Evolutionary conservation across 2,797 vertebrate species (phyloP).

Genomic region (Sternotherus odoratus): DNA sequence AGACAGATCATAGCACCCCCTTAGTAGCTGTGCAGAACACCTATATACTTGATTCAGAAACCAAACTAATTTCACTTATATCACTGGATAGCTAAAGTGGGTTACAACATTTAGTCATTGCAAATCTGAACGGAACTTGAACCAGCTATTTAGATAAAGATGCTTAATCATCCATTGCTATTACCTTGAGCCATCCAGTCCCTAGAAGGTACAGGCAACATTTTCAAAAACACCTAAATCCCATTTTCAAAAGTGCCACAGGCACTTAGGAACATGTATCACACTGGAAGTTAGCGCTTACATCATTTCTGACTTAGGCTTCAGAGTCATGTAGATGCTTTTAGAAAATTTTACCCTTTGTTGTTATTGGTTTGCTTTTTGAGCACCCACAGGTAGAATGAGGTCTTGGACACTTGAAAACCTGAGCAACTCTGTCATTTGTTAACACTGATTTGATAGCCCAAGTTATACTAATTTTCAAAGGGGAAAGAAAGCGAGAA

Average conservation of each 20-base stretch:
- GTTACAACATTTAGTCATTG: background rate
- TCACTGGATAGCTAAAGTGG: background rate
- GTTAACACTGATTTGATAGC: background rate
- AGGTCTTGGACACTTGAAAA: background rate
- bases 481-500: constrained; percentile 1
- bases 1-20: constrained; percentile 25
- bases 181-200: background rate
- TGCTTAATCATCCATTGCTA: background rate
- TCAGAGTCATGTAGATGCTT: background rate
- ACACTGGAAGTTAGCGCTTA: background rate
- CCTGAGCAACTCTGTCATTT: background rate
- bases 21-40: background rate
- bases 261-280: background rate
- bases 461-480: background rate
- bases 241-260: constrained; percentile 37
- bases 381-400: background rate
- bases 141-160: background rate
- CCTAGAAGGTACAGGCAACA: background rate
- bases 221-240: background rate
- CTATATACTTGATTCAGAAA: background rate
- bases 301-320: background rate
- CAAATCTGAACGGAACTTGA: background rate
- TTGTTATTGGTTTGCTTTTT: background rate
- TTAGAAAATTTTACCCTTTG: background rate
- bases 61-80: background rate